Conservation (phyloP, 2,888 invertebrate species). For the Dioctria linearis region DNA sequence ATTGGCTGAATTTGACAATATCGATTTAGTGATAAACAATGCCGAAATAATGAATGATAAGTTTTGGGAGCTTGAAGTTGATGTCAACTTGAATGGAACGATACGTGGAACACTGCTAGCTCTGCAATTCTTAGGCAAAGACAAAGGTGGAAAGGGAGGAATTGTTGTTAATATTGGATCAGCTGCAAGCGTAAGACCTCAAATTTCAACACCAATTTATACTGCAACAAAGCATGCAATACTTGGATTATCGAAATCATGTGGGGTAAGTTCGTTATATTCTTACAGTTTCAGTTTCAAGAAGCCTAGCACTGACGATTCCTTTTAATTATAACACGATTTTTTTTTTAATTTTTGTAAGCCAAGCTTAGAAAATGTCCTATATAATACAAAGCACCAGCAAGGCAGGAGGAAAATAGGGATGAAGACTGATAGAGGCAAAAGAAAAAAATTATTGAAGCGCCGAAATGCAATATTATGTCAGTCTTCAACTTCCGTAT, state of each 20-base stretch:
- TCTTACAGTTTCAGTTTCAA: no score
- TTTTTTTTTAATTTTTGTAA: no score
- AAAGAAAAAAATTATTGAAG: no score
- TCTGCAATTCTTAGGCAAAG: conserved; percentile 82
- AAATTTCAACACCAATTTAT: conserved; percentile 83
- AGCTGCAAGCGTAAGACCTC: conserved; percentile 78
- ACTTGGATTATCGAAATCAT: conserved; percentile 81
- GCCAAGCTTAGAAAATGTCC: no score
- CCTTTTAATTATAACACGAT: no score
- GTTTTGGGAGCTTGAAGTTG: conserved; percentile 83
- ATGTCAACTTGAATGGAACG: conserved; percentile 85
- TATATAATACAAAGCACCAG: no score
- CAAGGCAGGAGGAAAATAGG: no score
- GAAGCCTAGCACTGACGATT: no score
- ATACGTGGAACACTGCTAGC: conserved; percentile 83
- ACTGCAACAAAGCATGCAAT: conserved; percentile 85
- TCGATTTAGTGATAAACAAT: conserved; percentile 86
- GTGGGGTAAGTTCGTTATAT: conserved; percentile 73
- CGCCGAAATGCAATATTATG: no score
- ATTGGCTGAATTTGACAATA: conserved; percentile 79
- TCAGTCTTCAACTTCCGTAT: no score
- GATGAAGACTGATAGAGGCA: no score
- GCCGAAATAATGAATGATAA: conserved; percentile 85
- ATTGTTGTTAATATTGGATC: conserved; percentile 84
- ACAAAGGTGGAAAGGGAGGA: conserved; percentile 84